Evolutionary conservation across 2,888 invertebrate species (phyloP).

Genomic region (Trimorus sp.): DNA sequence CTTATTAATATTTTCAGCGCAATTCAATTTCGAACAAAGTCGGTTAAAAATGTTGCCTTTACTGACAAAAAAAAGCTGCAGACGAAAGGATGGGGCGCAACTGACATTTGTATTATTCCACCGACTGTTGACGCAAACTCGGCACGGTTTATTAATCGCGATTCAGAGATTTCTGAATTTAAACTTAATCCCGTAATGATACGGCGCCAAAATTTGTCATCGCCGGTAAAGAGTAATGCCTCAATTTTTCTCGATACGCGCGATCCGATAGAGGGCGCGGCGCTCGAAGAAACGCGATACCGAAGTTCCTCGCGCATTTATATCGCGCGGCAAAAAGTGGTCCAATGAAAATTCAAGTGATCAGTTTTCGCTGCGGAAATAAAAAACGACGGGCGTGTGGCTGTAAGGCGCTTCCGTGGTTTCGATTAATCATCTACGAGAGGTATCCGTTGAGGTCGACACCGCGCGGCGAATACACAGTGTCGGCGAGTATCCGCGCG

Average conservation of each 20-base stretch:
- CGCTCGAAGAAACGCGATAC: slow-evolving; percentile 38
- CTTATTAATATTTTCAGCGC: slow-evolving; percentile 1
- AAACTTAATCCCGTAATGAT: slow-evolving; percentile 44
- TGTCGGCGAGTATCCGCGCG: slow-evolving; percentile 41
- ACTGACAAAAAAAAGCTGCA: no score
- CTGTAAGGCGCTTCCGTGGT: slow-evolving; percentile 53
- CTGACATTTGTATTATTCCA: no score
- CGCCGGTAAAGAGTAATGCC: slow-evolving; percentile 38
- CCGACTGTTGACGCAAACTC: no score
- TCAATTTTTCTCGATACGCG: slow-evolving; percentile 53
- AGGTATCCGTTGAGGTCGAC: slow-evolving; percentile 46
- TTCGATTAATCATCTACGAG: slow-evolving; percentile 64
- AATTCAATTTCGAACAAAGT: background rate
- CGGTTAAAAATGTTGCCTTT: no score
- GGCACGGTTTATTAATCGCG: no score
- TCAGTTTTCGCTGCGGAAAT: slow-evolving; percentile 61
- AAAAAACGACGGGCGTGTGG: slow-evolving; percentile 51
- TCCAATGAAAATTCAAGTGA: slow-evolving; percentile 62
- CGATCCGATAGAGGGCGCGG: slow-evolving; percentile 21
- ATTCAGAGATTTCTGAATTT: slow-evolving; percentile 11
- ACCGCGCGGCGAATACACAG: slow-evolving; percentile 49
- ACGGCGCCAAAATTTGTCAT: slow-evolving; percentile 35
- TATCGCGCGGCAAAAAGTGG: slow-evolving; percentile 38
- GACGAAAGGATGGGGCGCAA: no score
- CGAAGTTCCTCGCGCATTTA: slow-evolving; percentile 47